A percentile compares a stretch with the other conserved stretches of the same genome.
phyloP scores from a whole-genome alignment of 2,113 vertebrate species.

The Rissa tridactyla region DNA sequence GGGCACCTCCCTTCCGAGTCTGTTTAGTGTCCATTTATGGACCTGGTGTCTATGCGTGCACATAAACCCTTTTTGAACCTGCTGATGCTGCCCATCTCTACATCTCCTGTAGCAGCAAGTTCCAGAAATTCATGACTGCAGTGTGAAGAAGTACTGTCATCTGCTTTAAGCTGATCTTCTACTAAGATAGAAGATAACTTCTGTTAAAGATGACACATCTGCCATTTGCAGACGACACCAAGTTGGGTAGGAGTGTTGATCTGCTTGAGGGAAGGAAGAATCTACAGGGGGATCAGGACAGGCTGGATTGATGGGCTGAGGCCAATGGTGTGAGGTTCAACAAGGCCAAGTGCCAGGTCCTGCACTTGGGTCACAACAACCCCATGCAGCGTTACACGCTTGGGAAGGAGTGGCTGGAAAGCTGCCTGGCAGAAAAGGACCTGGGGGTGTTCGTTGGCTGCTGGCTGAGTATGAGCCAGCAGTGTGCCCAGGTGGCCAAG shows the following conservation, averaged over 20 bases:
- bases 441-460: neutral
- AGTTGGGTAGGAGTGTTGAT: too few relatives aligned
- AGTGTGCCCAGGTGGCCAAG: neutral
- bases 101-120: neutral
- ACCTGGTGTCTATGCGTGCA: neutral
- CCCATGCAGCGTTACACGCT: neutral
- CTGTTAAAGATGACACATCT: neutral
- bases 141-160: neutral
- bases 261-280: neutral
- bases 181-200: neutral
- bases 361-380: neutral
- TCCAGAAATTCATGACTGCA: neutral
- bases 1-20: slow-evolving; percentile 15
- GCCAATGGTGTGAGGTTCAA: neutral
- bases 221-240: neutral
- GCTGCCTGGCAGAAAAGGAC: neutral
- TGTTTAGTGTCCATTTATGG: slow-evolving; percentile 37
- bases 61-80: neutral
- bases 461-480: neutral
- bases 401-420: neutral
- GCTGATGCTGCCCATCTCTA: neutral
- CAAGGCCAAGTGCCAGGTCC: neutral
- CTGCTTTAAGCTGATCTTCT: neutral
- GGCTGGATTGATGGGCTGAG: neutral
- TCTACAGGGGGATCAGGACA: too few relatives aligned